Percentiles rank a stretch among this genome's conserved stretches.
These are phyloP conservation scores for Varanus komodoensis DNA, from an alignment of 2,113 vertebrate genomes.

Conservation along the genomic window DNA sequence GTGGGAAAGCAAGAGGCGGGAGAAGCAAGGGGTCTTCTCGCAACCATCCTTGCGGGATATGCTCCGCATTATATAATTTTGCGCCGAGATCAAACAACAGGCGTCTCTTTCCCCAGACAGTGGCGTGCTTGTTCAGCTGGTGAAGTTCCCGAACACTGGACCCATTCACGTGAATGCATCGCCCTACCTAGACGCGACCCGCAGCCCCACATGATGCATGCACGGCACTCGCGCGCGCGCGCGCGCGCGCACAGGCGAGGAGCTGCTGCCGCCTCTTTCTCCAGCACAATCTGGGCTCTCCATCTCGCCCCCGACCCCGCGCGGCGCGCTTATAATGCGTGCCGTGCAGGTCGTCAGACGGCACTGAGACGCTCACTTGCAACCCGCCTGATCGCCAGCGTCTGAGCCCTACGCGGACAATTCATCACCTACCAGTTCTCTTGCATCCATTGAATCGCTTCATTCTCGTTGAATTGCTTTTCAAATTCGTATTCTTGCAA, in stretches of 20 bases:
- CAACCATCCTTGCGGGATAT: not conserved
- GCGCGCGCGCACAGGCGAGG: not conserved
- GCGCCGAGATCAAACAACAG: not conserved
- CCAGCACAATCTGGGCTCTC: not conserved
- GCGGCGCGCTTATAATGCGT: not conserved
- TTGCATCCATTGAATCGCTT: conserved; percentile 98
- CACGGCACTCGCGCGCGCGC: not conserved
- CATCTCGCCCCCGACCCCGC: not conserved
- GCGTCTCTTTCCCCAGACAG: not conserved
- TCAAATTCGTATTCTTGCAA: conserved; percentile 98
- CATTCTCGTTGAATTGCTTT: conserved; percentile 95
- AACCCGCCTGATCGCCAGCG: not conserved
- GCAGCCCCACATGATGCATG: not conserved
- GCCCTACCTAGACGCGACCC: not conserved
- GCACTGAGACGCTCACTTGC: not conserved
- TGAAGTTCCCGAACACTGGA: not conserved
- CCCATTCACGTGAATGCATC: not conserved
- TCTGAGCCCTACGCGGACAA: not conserved
- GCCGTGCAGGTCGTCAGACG: not conserved
- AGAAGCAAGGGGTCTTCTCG: not conserved
- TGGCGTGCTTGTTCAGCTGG: not conserved
- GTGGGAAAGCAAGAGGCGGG: not conserved
- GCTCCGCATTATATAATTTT: conserved; percentile 20
- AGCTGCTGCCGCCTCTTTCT: not conserved
- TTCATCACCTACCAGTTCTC: conserved; percentile 92